A percentile compares a stretch with the other conserved stretches of the same genome.
Conservation (phyloP, 2,113 vertebrate species). For the Ceuthmochares aereus region DNA sequence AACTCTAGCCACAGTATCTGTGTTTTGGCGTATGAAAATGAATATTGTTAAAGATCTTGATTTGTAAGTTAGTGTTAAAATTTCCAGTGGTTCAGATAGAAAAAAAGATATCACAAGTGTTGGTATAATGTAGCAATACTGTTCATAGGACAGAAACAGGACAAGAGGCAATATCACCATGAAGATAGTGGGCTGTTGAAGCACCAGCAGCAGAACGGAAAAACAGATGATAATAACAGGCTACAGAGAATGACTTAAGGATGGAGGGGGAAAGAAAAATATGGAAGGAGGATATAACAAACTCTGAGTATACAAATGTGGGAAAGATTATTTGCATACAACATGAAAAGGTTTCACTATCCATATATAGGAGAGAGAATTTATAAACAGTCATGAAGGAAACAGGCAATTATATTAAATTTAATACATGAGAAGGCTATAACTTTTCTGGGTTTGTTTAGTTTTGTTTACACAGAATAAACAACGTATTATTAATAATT, state of each 20-base stretch:
- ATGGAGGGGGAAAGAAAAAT: neutral
- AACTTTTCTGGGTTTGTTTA: neutral
- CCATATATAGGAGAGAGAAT: neutral
- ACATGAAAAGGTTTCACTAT: neutral
- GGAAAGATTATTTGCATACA: neutral
- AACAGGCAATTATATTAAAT: neutral
- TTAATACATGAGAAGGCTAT: neutral
- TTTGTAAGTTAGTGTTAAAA: neutral
- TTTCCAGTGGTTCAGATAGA: neutral
- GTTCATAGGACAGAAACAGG: neutral
- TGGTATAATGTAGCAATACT: neutral
- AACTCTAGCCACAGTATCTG: neutral
- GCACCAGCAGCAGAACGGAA: neutral
- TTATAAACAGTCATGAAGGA: neutral
- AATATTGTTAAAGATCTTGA: neutral
- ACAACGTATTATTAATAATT: neutral
- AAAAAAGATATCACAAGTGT: neutral
- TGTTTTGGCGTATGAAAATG: neutral
- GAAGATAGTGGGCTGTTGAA: neutral
- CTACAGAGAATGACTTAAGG: neutral
- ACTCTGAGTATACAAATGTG: neutral
- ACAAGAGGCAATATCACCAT: neutral
- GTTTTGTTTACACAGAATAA: neutral
- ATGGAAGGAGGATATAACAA: neutral
- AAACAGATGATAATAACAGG: neutral